These are phyloP conservation scores for Stenichneumon culpator DNA, from an alignment of 2,888 invertebrate genomes.

Conservation along the genomic window DNA sequence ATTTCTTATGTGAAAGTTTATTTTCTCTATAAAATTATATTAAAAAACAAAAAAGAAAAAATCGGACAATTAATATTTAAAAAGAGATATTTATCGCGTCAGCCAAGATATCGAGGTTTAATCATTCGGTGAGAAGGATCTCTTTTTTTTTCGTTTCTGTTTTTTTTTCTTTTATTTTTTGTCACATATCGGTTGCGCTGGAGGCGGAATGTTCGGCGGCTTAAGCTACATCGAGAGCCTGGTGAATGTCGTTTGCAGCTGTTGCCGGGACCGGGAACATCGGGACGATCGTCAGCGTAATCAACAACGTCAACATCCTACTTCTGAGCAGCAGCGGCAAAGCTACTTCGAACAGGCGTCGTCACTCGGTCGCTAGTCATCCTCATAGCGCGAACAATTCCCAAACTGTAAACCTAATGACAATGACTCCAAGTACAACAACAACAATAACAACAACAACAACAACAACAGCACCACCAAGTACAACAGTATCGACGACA, in stretches of 20 bases:
- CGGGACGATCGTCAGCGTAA: slow-evolving; percentile 78
- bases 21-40: too few species aligned
- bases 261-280: slow-evolving; percentile 82
- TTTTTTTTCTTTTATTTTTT: slow-evolving; percentile 31
- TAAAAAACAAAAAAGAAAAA: too few species aligned
- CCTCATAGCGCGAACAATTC: slow-evolving; percentile 83
- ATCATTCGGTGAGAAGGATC: neutral
- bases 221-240: slow-evolving; percentile 74
- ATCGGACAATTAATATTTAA: too few species aligned
- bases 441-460: slow-evolving; percentile 71
- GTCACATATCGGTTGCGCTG: slow-evolving; percentile 37
- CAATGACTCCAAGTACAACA: slow-evolving; percentile 71
- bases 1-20: too few species aligned
- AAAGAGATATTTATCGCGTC: too few species aligned
- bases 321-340: slow-evolving; percentile 64
- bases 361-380: slow-evolving; percentile 84
- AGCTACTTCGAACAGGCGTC: slow-evolving; percentile 82
- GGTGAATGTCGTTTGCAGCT: slow-evolving; percentile 81
- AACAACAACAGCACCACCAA: slow-evolving; percentile 73
- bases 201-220: slow-evolving; percentile 31
- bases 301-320: slow-evolving; percentile 55
- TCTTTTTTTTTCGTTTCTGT: slow-evolving; percentile 1
- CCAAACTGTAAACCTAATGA: slow-evolving; percentile 81
- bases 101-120: neutral
- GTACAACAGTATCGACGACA: slow-evolving; percentile 73